Base-by-base conservation (phyloP, 2,113 vertebrate species). In the Abramis brama region DNA sequence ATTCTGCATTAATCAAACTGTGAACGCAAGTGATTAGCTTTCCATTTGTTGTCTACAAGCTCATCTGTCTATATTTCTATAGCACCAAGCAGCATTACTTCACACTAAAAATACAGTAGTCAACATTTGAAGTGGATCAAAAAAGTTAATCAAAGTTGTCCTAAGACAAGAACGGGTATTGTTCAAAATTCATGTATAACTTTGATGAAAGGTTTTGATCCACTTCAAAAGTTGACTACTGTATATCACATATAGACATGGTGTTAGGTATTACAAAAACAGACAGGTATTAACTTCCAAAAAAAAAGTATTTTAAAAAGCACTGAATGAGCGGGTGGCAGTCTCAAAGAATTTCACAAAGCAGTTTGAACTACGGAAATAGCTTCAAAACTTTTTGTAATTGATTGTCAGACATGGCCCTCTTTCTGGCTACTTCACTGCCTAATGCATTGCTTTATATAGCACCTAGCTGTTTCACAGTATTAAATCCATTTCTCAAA, bases 401-500 rank as follows among this genome's bases (percentile, higher is more conserved):
- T 36, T 59, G 27, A 84, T 76, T 84, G 66, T 82, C 50, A 78
- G 75, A 33, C 75, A 78, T 2, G 17, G 50, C 17, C 50, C 30
- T 78, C 50, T 55, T 11, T 78, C 75, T 55, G 75, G 75, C 27
- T 78, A 78, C 47, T 77, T 21, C 45, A 77, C 59, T 68, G 84
- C 83, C 80, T 84, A 57, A 57, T 83, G 23, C 6, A 57, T 19
- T 27, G 33, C 70, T 86, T 85, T 74, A 83, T 77, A 85, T 73
- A 85, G 52, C 73, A 33, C 23, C 33, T 30, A 52, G 43, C 47
- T 57, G 17, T 77, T 86, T 71, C 39, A 25, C 17, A 47, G 76
- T 43, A 62, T 85, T 21, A 78, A 74, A 85, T 66, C 62, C 36
- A 75, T 60, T 86, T 85, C 39, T 81, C 27, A 55, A 64, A 71